Conservation (phyloP, 2,888 invertebrate genomes). For the Scelioninae gen. 1 region DNA sequence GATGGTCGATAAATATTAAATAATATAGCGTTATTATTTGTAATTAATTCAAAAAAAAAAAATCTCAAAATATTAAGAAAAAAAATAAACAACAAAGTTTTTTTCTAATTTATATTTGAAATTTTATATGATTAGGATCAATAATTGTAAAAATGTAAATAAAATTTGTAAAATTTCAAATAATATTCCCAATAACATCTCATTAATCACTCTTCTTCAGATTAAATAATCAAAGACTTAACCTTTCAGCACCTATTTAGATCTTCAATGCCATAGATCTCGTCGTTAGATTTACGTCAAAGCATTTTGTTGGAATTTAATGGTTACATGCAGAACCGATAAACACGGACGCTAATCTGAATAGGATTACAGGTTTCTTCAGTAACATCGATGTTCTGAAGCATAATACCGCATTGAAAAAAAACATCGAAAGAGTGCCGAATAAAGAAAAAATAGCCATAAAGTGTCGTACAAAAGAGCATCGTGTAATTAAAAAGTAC, state of each 20-base stretch:
- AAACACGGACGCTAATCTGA: slow-evolving; percentile 47
- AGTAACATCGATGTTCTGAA: slow-evolving; percentile 3
- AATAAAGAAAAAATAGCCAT: not conserved
- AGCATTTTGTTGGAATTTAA: slow-evolving; percentile 49
- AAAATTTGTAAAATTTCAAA: too few species aligned
- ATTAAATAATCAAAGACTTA: not conserved
- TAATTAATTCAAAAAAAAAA: too few species aligned
- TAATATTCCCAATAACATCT: too few species aligned
- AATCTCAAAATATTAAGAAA: too few species aligned
- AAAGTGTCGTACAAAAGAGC: slow-evolving; percentile 8
- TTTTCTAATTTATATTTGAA: too few species aligned
- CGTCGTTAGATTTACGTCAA: slow-evolving; percentile 29
- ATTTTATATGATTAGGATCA: too few species aligned
- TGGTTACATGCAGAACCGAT: slow-evolving; percentile 51
- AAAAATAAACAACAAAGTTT: too few species aligned
- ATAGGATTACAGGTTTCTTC: slow-evolving; percentile 51
- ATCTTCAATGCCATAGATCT: slow-evolving; percentile 3
- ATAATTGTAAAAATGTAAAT: too few species aligned
- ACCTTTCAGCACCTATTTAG: slow-evolving; percentile 2
- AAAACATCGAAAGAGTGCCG: slow-evolving; percentile 9
- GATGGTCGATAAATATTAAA: too few species aligned
- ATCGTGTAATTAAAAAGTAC: slow-evolving; percentile 36
- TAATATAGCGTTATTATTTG: too few species aligned
- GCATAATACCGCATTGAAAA: slow-evolving; percentile 42
- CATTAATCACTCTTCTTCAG: not conserved